Percentiles rank a stretch among this genome's conserved stretches.
phyloP scores from a whole-genome alignment of 2,888 invertebrate species.

The Brassicogethes aeneus region DNA sequence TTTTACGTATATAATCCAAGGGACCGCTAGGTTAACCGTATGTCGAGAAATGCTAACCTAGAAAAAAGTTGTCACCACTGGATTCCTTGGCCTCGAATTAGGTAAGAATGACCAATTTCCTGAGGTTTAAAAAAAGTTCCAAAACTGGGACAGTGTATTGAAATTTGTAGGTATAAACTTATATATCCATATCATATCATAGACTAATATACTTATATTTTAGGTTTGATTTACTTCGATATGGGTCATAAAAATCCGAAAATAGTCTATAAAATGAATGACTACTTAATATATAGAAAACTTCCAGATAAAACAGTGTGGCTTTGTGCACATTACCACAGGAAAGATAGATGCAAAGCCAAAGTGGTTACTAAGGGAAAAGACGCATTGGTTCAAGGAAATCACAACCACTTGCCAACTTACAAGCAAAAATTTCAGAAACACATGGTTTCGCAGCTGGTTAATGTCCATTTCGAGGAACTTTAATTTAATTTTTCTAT shows the following conservation, averaged over 20 bases:
- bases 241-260: conserved; percentile 22
- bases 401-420: conserved; percentile 13
- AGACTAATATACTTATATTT: too few relatives aligned
- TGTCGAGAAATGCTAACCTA: too few relatives aligned
- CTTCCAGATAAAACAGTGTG: conserved; percentile 18
- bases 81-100: too few relatives aligned
- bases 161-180: too few relatives aligned
- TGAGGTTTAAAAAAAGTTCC: too few relatives aligned
- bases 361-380: conserved; percentile 8
- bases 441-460: conserved; percentile 2
- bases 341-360: conserved; percentile 11
- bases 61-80: too few relatives aligned
- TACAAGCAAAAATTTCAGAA: neutral
- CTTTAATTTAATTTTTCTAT: too few relatives aligned
- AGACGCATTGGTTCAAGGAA: conserved; percentile 5
- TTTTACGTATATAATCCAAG: too few relatives aligned
- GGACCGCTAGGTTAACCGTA: too few relatives aligned
- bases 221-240: conserved; percentile 20
- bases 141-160: too few relatives aligned
- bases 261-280: conserved; percentile 19
- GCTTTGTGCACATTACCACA: conserved; percentile 20
- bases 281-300: conserved; percentile 19
- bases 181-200: too few relatives aligned
- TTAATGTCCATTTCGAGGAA: conserved; percentile 1
- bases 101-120: too few relatives aligned